These are phyloP conservation scores for Propithecus perrieri DNA, from an alignment of 2,797 vertebrate genomes.

Conservation along the genomic window DNA sequence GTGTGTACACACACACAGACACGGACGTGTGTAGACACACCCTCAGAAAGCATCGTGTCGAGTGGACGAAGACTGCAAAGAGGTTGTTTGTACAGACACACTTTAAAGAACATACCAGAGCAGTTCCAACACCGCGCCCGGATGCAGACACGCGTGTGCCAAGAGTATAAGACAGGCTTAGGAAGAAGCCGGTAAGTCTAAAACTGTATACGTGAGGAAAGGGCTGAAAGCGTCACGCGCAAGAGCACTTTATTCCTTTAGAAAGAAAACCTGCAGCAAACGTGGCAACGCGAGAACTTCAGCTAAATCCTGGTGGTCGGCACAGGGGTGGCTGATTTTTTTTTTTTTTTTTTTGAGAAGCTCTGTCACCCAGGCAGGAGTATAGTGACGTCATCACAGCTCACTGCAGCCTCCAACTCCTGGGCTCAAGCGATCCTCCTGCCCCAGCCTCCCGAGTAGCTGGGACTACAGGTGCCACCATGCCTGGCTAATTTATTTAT, in stretches of 20 bases:
- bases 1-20: accelerated
- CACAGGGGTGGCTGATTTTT: neutral
- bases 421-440: neutral
- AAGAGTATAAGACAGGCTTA: neutral
- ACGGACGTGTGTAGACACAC: too few relatives aligned
- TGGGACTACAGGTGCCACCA: neutral
- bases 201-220: neutral
- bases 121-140: neutral
- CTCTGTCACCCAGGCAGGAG: neutral
- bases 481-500: too few relatives aligned
- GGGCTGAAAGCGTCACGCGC: too few relatives aligned
- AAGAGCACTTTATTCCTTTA: neutral
- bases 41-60: accelerated
- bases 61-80: neutral
- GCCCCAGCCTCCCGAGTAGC: neutral
- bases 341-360: neutral
- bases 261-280: neutral
- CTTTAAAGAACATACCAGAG: neutral
- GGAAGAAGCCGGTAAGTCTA: neutral
- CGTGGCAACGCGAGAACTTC: neutral
- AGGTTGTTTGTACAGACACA: neutral
- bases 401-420: neutral
- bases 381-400: neutral
- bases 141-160: neutral
- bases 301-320: neutral